phyloP scores from a whole-genome alignment of 2,888 invertebrate genomes.

The Synanthedon tipuliformis region DNA sequence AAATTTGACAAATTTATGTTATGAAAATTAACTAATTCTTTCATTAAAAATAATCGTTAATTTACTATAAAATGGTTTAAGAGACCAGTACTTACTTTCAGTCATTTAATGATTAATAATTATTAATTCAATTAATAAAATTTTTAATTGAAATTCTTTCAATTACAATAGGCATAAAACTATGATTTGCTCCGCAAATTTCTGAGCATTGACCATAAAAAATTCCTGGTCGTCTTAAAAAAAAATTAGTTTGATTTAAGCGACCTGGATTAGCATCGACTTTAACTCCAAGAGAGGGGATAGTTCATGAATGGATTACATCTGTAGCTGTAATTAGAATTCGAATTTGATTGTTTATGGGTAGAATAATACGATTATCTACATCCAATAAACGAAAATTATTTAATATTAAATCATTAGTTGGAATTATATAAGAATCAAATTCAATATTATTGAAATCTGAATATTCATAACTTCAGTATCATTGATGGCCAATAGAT shows the following conservation, averaged over 20 bases:
- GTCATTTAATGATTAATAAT: constrained; percentile 71
- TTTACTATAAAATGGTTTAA: constrained; percentile 76
- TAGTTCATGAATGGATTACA: constrained; percentile 76
- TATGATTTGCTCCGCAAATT: constrained; percentile 84
- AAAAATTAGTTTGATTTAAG: constrained; percentile 73
- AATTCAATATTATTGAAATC: constrained; percentile 72
- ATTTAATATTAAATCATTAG: constrained; percentile 35
- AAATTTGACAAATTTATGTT: constrained; percentile 75
- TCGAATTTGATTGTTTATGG: constrained; percentile 73
- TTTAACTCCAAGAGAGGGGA: constrained; percentile 73
- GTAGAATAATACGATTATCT: constrained; percentile 72
- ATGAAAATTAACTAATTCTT: constrained; percentile 67
- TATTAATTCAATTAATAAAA: constrained; percentile 72
- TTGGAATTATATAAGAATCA: constrained; percentile 71
- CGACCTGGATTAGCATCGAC: constrained; percentile 75
- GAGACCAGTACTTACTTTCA: constrained; percentile 78
- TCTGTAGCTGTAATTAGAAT: constrained; percentile 72
- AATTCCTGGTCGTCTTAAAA: constrained; percentile 73
- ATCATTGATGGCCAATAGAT: constrained; percentile 76
- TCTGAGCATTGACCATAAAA: constrained; percentile 84
- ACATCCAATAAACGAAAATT: constrained; percentile 73
- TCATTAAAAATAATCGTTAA: constrained; percentile 74
- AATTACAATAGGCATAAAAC: constrained; percentile 81
- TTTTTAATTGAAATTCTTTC: constrained; percentile 67
- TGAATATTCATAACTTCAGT: constrained; percentile 76